Percentiles rank a stretch among this genome's conserved stretches.
phyloP scores from a whole-genome alignment of 1,140 invertebrate species.

The Drosophila nasuta region DNA sequence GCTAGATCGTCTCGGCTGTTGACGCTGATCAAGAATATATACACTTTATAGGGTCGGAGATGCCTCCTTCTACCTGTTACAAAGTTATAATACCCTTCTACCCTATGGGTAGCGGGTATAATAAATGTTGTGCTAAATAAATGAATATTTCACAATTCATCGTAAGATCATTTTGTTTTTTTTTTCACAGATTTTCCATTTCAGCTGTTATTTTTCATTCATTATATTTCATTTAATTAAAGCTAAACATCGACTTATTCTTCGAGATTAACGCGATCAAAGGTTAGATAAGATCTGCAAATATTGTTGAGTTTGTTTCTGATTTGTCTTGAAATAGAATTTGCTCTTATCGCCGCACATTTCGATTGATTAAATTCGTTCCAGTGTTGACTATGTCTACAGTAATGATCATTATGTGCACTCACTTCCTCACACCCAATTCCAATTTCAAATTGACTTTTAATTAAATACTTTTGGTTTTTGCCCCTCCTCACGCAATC shows the following conservation, averaged over 20 bases:
- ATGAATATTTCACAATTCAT: constrained; percentile 10
- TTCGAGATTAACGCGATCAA: not conserved
- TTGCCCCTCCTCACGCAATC: constrained; percentile 9
- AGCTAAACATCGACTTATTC: not conserved
- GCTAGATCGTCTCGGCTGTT: too few species aligned
- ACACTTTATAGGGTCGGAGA: too few species aligned
- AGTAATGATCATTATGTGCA: constrained; percentile 18
- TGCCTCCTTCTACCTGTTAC: too few species aligned
- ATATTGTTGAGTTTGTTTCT: constrained; percentile 1
- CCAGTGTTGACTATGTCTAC: not conserved
- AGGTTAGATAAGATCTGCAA: constrained; percentile 14
- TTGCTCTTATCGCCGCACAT: not conserved
- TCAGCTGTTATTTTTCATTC: not conserved
- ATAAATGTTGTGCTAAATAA: constrained; percentile 8
- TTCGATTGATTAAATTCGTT: constrained; percentile 10
- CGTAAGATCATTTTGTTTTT: not conserved
- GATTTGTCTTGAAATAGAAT: not conserved
- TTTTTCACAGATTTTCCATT: not conserved
- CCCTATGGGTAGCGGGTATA: not conserved
- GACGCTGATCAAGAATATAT: too few species aligned
- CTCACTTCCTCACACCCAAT: constrained; percentile 34
- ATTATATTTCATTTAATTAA: not conserved
- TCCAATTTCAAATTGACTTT: constrained; percentile 20
- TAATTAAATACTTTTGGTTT: constrained; percentile 31
- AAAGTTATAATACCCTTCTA: too few species aligned